Evolutionary conservation across 2,113 vertebrate genomes (phyloP).

Genomic region (Lethenteron reissneri): DNA sequence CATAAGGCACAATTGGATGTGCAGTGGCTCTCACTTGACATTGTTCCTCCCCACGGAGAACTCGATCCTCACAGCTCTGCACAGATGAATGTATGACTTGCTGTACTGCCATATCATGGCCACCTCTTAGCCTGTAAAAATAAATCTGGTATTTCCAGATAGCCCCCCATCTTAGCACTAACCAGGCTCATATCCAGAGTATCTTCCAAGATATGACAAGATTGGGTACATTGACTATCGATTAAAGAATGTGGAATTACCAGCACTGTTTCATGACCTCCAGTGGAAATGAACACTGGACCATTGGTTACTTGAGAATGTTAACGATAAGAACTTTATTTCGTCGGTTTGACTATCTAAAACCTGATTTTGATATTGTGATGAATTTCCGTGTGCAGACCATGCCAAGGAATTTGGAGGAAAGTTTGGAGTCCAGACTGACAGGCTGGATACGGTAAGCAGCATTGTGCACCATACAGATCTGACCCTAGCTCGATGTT

Average conservation of each 20-base stretch:
- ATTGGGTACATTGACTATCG: neutral
- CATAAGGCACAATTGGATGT: too few relatives aligned
- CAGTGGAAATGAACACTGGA: neutral
- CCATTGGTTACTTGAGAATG: too few relatives aligned
- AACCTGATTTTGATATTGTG: neutral
- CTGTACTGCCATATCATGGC: too few relatives aligned
- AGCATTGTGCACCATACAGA: neutral
- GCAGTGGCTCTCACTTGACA: too few relatives aligned
- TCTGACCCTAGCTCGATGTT: neutral
- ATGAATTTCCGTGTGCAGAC: slow-evolving; percentile 25
- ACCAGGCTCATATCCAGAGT: too few relatives aligned
- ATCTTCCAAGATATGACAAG: too few relatives aligned
- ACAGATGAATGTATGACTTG: too few relatives aligned
- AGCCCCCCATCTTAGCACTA: too few relatives aligned
- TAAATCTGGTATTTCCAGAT: too few relatives aligned
- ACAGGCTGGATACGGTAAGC: slow-evolving; percentile 70
- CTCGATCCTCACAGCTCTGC: too few relatives aligned
- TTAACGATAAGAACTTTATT: neutral
- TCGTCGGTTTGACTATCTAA: neutral
- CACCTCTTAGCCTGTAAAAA: too few relatives aligned
- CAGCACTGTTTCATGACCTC: neutral
- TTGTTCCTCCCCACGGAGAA: too few relatives aligned
- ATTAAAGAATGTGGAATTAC: neutral
- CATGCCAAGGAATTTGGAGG: slow-evolving; percentile 75
- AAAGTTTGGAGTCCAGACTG: slow-evolving; percentile 53